Evolutionary conservation across 2,113 vertebrate genomes (phyloP).

Genomic region (Corydoras sp.): DNA sequence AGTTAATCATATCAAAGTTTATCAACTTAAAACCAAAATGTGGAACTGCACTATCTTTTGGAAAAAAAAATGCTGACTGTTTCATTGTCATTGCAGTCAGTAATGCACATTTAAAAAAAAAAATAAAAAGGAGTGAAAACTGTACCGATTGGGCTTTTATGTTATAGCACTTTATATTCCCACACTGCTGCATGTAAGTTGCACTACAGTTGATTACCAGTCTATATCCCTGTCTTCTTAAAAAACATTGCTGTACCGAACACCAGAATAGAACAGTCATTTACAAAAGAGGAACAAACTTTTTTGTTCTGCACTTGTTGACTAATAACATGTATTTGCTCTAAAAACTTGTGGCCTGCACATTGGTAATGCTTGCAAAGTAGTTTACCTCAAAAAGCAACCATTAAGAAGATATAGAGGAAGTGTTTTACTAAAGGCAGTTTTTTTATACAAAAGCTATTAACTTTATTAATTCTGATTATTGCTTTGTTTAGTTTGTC

Average conservation of each 20-base stretch:
- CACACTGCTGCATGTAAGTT: not conserved
- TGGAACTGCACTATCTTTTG: not conserved
- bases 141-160: not conserved
- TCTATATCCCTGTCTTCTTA: not conserved
- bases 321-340: not conserved
- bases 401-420: too few relatives aligned
- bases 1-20: not conserved
- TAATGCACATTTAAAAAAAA: not conserved
- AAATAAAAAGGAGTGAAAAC: too few relatives aligned
- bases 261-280: not conserved
- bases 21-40: not conserved
- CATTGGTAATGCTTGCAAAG: too few relatives aligned
- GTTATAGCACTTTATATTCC: not conserved
- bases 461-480: too few relatives aligned
- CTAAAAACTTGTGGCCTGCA: not conserved
- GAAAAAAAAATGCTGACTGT: not conserved
- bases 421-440: too few relatives aligned
- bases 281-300: slow-evolving; percentile 7
- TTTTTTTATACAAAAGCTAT: too few relatives aligned
- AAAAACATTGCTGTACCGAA: not conserved
- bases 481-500: too few relatives aligned
- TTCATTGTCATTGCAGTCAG: not conserved
- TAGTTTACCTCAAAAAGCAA: too few relatives aligned
- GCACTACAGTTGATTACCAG: not conserved
- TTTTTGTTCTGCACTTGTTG: slow-evolving; percentile 6